Evolutionary conservation across 2,888 invertebrate genomes (phyloP).

Genomic region (Deroplatys truncata): DNA sequence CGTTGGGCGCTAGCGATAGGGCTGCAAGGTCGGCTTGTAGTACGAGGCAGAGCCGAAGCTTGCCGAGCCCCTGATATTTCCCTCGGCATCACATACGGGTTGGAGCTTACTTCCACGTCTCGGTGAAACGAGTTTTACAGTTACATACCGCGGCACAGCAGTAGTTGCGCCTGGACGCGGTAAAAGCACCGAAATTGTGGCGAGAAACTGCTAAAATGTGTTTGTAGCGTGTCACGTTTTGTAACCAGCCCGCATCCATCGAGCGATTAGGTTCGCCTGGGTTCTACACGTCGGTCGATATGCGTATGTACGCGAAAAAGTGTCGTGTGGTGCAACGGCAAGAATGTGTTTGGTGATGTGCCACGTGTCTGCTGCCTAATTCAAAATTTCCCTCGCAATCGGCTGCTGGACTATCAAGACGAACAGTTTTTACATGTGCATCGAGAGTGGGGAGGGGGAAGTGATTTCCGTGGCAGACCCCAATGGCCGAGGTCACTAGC

Average conservation of each 20-base stretch:
- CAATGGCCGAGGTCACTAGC: conserved; percentile 17
- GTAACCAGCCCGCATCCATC: too few relatives aligned
- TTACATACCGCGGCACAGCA: not conserved
- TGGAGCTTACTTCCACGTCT: conserved; percentile 15
- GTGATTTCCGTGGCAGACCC: conserved; percentile 16
- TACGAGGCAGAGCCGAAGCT: not conserved
- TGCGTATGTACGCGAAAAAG: not conserved
- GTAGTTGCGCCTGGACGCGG: not conserved
- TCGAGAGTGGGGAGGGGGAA: conserved; percentile 13
- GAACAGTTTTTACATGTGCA: conserved; percentile 27
- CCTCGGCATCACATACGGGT: conserved; percentile 32
- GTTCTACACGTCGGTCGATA: conserved; percentile 9
- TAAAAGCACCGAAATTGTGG: not conserved
- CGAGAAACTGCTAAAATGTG: not conserved
- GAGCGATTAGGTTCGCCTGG: conserved; percentile 25
- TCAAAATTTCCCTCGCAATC: conserved; percentile 25
- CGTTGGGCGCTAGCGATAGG: not conserved
- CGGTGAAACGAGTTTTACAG: not conserved
- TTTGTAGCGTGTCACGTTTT: not conserved
- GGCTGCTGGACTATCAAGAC: conserved; percentile 26
- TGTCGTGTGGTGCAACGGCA: not conserved
- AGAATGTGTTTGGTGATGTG: not conserved
- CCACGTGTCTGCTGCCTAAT: conserved; percentile 24
- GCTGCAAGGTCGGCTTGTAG: conserved; percentile 9
- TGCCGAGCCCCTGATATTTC: conserved; percentile 48